Evolutionary conservation across 1,140 invertebrate species (phyloP).

Genomic region (Aphis craccivora): DNA sequence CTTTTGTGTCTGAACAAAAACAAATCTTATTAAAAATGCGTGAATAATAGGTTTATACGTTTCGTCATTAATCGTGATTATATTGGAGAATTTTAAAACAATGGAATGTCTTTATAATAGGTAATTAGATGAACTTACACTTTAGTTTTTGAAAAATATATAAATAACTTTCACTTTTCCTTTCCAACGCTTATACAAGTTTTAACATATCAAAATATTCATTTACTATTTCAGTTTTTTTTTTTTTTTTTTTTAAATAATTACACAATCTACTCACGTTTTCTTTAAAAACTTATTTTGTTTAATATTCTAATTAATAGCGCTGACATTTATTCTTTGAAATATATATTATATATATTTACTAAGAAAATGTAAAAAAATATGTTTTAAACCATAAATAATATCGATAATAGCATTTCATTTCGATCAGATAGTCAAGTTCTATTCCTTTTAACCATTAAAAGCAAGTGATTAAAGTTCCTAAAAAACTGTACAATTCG

Average conservation of each 20-base stretch:
- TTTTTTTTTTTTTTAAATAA: neutral
- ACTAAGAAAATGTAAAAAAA: neutral
- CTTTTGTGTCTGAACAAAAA: neutral
- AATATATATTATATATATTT: neutral
- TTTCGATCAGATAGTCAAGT: neutral
- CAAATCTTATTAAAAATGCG: neutral
- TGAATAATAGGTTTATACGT: slow-evolving; percentile 12
- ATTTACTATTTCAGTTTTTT: neutral
- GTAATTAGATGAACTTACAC: neutral
- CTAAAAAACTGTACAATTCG: neutral
- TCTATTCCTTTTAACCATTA: neutral
- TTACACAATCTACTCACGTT: neutral
- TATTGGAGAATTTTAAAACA: slow-evolving; percentile 4
- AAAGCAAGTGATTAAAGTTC: neutral
- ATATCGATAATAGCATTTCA: neutral
- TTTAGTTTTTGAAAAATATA: neutral
- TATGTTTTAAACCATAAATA: neutral
- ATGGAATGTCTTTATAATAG: neutral
- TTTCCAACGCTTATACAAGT: neutral
- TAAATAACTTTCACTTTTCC: neutral
- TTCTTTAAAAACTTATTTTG: neutral
- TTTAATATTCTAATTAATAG: neutral
- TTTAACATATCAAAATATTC: neutral
- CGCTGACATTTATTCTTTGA: neutral
- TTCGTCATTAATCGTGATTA: slow-evolving; percentile 3